Percentiles rank a stretch among this genome's conserved stretches.
These are phyloP conservation scores for Cremastinae sp. DNA, from an alignment of 2,888 invertebrate species.

Conservation along the genomic window DNA sequence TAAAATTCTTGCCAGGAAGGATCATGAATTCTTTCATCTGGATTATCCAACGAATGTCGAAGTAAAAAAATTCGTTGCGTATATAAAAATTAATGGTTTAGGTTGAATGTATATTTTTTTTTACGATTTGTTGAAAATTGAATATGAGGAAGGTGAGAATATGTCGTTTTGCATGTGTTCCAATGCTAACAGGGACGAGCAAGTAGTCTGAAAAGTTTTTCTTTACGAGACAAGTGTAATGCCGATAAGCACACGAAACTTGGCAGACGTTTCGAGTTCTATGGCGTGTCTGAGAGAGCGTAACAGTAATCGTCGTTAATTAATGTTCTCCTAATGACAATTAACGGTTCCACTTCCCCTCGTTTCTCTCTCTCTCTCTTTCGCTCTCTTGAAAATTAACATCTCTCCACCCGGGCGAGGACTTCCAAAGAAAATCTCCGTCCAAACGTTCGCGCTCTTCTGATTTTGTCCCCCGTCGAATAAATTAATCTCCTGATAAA, in stretches of 20 bases:
- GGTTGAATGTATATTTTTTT: no score
- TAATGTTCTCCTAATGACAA: constrained; percentile 60
- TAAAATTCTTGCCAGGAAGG: no score
- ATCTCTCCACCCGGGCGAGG: constrained; percentile 19
- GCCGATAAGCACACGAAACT: constrained; percentile 41
- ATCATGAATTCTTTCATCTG: no score
- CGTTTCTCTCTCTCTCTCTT: constrained; percentile 1
- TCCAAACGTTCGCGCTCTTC: not conserved
- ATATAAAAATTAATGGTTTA: no score
- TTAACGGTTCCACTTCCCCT: constrained; percentile 38
- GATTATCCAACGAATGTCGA: no score
- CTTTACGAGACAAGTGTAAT: not conserved
- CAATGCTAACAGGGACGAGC: not conserved
- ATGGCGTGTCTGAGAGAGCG: constrained; percentile 37
- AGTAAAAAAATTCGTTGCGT: no score
- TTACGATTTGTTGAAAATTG: no score
- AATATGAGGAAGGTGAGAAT: no score
- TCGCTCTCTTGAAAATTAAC: no score
- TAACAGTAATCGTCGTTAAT: constrained; percentile 62
- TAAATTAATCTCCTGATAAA: constrained; percentile 35
- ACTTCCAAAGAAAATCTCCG: constrained; percentile 3
- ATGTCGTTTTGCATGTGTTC: no score
- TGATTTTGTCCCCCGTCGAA: constrained; percentile 8
- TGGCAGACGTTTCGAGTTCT: constrained; percentile 51
- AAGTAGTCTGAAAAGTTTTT: constrained; percentile 4